Evolutionary conservation across 2,113 vertebrate genomes (phyloP).

Genomic region (Oncorhynchus masou): DNA sequence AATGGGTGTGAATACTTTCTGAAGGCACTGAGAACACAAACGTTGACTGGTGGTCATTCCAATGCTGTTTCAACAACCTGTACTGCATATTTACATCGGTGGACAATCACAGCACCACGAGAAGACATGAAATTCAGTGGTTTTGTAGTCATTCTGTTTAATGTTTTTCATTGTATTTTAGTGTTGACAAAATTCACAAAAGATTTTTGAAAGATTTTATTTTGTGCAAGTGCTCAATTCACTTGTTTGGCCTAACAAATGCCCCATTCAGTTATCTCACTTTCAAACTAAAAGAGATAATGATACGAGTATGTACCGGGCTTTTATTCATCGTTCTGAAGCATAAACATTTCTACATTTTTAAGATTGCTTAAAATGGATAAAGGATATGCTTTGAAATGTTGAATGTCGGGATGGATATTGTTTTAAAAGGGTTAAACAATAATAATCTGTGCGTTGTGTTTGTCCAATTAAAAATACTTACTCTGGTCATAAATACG

Average conservation of each 20-base stretch:
- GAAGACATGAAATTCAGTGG: slow-evolving; percentile 22
- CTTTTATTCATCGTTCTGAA: slow-evolving; percentile 35
- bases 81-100: background rate
- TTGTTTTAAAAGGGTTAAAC: slow-evolving; percentile 43
- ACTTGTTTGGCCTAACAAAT: slow-evolving; percentile 29
- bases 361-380: slow-evolving; percentile 31
- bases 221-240: slow-evolving; percentile 31
- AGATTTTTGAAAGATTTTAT: slow-evolving; percentile 20
- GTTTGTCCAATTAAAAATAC: slow-evolving; percentile 47
- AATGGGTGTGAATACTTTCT: too few species aligned
- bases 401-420: slow-evolving; percentile 27
- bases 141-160: too few species aligned
- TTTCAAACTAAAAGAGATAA: slow-evolving; percentile 24
- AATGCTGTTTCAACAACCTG: too few species aligned
- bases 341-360: background rate
- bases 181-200: background rate
- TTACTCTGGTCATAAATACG: slow-evolving; percentile 7
- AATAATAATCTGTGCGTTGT: slow-evolving; percentile 53
- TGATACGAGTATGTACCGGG: background rate
- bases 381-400: slow-evolving; percentile 29
- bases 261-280: slow-evolving; percentile 18
- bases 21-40: too few species aligned
- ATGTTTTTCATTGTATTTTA: background rate
- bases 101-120: background rate
- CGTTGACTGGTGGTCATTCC: too few species aligned